Evolutionary conservation across 2,888 invertebrate genomes (phyloP).

Genomic region (Drosophila vallismaia): DNA sequence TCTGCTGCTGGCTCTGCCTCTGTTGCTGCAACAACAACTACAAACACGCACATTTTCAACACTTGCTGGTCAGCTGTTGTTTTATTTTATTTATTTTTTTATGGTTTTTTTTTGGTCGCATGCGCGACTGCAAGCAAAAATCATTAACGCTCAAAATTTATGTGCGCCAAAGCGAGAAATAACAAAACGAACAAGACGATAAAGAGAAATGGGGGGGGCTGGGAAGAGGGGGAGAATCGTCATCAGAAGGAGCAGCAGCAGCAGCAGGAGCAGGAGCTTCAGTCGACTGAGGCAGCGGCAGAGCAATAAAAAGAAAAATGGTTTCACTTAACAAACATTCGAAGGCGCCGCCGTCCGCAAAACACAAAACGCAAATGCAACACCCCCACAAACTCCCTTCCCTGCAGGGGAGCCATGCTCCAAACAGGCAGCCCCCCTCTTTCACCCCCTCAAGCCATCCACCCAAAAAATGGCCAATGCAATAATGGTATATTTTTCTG

Average conservation of each 20-base stretch:
- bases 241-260: constrained; percentile 1
- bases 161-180: constrained; percentile 77
- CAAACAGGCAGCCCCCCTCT: neutral
- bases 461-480: constrained; percentile 24
- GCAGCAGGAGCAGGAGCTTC: no score
- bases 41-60: constrained; percentile 58
- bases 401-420: constrained; percentile 13
- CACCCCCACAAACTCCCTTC: constrained; percentile 15
- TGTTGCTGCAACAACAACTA: no score
- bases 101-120: constrained; percentile 45
- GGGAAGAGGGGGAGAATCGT: neutral
- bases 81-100: constrained; percentile 32
- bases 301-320: constrained; percentile 77
- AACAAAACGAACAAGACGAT: constrained; percentile 60
- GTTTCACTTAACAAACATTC: constrained; percentile 81
- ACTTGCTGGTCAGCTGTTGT: constrained; percentile 59
- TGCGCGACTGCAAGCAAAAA: constrained; percentile 74
- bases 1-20: constrained; percentile 15
- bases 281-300: constrained; percentile 15
- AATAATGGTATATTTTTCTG: constrained; percentile 80
- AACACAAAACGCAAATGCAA: constrained; percentile 17
- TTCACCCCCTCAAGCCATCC: constrained; percentile 5
- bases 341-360: constrained; percentile 57
- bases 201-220: neutral
- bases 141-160: constrained; percentile 77